Evolutionary conservation across 1,140 invertebrate genomes (phyloP).

Genomic region (Psix sp.): DNA sequence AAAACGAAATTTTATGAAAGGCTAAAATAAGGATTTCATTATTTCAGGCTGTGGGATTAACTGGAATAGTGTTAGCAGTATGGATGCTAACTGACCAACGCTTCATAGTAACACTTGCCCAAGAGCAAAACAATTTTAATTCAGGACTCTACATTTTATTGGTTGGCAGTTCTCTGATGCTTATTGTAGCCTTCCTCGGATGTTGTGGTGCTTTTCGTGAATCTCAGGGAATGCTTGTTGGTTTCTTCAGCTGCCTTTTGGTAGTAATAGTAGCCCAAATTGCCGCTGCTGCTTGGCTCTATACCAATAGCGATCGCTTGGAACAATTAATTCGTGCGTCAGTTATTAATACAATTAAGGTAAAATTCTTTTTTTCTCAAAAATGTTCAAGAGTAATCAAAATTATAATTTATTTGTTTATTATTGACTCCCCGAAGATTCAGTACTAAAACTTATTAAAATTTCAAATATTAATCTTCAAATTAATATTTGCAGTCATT

Average conservation of each 20-base stretch:
- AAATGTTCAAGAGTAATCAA: too few relatives aligned
- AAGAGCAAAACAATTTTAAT: conserved; percentile 83
- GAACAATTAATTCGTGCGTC: conserved; percentile 80
- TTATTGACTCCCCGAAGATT: too few relatives aligned
- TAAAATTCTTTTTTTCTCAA: conserved; percentile 47
- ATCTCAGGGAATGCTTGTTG: conserved; percentile 89
- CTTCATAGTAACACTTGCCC: conserved; percentile 83
- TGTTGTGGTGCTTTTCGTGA: conserved; percentile 93
- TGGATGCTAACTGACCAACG: conserved; percentile 88
- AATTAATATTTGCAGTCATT: too few relatives aligned
- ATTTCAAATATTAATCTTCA: too few relatives aligned
- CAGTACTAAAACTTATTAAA: too few relatives aligned
- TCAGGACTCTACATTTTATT: conserved; percentile 87
- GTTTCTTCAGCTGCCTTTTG: conserved; percentile 86
- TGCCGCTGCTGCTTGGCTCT: conserved; percentile 85
- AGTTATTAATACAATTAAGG: conserved; percentile 81
- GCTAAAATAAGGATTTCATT: conserved; percentile 2
- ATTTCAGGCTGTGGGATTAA: conserved; percentile 83
- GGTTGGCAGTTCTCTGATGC: conserved; percentile 86
- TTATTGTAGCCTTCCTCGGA: conserved; percentile 91
- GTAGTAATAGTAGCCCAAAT: conserved; percentile 88
- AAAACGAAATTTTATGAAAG: too few relatives aligned
- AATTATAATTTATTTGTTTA: too few relatives aligned
- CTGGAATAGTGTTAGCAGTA: conserved; percentile 81
- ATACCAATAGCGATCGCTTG: conserved; percentile 82